Evolutionary conservation across 2,113 vertebrate species (phyloP).

Genomic region (Budorcas taxicolor): DNA sequence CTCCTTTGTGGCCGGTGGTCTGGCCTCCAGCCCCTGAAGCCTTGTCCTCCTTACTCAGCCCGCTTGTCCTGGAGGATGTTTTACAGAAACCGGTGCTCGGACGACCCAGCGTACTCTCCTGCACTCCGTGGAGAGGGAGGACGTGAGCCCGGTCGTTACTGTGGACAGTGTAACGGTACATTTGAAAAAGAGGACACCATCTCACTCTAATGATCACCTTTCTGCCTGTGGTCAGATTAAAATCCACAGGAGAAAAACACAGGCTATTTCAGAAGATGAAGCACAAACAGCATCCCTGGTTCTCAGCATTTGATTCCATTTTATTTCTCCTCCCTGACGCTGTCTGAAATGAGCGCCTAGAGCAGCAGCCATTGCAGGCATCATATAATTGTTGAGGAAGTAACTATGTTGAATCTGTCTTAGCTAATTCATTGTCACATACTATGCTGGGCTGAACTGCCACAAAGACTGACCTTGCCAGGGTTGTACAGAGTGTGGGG

Average conservation of each 20-base stretch:
- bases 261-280: constrained; percentile 12
- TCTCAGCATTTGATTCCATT: constrained; percentile 11
- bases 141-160: not conserved
- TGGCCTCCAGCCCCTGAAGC: not conserved
- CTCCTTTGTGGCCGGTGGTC: not conserved
- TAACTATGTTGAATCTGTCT: constrained; percentile 52
- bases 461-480: not conserved
- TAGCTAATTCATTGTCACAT: constrained; percentile 48
- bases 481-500: not conserved
- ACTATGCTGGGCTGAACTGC: not conserved
- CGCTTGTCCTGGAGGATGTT: accelerated
- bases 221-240: constrained; percentile 45
- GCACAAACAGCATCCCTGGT: not conserved
- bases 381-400: constrained; percentile 71
- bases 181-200: not conserved
- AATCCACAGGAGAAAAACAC: not conserved
- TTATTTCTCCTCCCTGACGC: not conserved
- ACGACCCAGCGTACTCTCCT: not conserved
- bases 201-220: constrained; percentile 25
- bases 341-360: constrained; percentile 35
- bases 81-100: not conserved
- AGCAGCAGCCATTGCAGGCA: constrained; percentile 62
- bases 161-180: not conserved
- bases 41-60: not conserved
- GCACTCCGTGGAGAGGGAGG: not conserved